phyloP scores from a whole-genome alignment of 1,140 invertebrate genomes.

The Augochlora pura region DNA sequence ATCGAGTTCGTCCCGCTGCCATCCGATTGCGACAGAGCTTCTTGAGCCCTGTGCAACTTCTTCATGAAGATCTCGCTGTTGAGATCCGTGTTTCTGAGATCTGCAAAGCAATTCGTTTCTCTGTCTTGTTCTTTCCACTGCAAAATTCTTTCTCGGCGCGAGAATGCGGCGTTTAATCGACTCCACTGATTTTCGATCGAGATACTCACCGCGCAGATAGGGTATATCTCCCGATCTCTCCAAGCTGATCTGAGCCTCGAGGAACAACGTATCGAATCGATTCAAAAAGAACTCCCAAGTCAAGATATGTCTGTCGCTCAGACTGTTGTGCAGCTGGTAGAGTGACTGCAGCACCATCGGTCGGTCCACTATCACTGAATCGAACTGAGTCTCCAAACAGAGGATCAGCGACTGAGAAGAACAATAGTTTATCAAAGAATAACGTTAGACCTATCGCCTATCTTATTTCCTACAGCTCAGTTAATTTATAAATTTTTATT shows the following conservation, averaged over 20 bases:
- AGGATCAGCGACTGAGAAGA: constrained; percentile 87
- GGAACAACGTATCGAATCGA: constrained; percentile 96
- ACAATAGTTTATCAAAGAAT: neutral
- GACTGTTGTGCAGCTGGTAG: constrained; percentile 95
- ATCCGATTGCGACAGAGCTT: constrained; percentile 89
- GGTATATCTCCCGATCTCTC: constrained; percentile 91
- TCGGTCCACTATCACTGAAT: constrained; percentile 96
- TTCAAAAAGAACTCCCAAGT: constrained; percentile 99
- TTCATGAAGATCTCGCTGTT: constrained; percentile 93
- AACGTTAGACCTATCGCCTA: no score
- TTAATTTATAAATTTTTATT: no score
- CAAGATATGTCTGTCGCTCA: constrained; percentile 94
- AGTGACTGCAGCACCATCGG: constrained; percentile 98
- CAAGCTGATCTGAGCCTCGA: constrained; percentile 96
- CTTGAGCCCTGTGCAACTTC: constrained; percentile 93
- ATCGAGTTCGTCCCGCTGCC: constrained; percentile 82
- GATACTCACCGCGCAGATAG: constrained; percentile 87
- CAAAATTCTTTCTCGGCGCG: no score
- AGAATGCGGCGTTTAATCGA: neutral
- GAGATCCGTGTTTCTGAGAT: constrained; percentile 93
- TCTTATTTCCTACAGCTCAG: no score
- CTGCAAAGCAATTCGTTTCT: constrained; percentile 78
- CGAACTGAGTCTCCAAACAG: constrained; percentile 95
- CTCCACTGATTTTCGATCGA: neutral
- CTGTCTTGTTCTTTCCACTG: no score